Evolutionary conservation across 2,888 invertebrate genomes (phyloP), one percentile per base, ranked within the genome.

Genomic region (Timema cristinae): DNA sequence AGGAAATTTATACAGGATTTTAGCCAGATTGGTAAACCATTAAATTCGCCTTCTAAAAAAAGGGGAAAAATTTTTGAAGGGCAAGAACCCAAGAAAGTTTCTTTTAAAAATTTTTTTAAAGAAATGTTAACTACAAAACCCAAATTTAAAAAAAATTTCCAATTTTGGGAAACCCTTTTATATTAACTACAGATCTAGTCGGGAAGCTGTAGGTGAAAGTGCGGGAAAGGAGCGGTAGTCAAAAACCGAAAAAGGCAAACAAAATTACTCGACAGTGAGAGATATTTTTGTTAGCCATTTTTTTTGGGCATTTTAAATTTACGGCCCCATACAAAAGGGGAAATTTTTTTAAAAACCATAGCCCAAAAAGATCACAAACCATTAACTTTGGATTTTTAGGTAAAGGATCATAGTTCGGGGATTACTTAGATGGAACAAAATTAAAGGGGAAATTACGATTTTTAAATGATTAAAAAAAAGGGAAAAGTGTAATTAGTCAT

Each of bases 371-470:
- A 75, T 50, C 72, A 73, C 68, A 48, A 50, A 13, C 59, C 61
- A 2, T 59, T 71, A 11, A 48, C 11, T 6, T 75, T 69, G 66
- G 15, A 71, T 5, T 16, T 68, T 13, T 51, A 51, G 8, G 56
- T 67, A 4, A 73, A 72, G 50, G 69, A 72, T 6, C 67, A 50
- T 6, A 71, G 32, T 15, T 69, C 68, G n/a, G 11, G 16, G 59
- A 49, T 11, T 75, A 16, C 47, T 66, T 4, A 66, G 79, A 47
- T 81, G n/a, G 71, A 11, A 48, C 9, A 16, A 73, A 52, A 7
- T 47, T 49, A 50, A 72, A 56, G 54, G 66, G 11, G 73, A 71
- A 54, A n/a, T n/a, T 72, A 67, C 47, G 50, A 67, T 7, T 72
- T 50, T 52, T 61, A 69, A 56, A 69, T 74, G 15, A 7, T 47